These are phyloP conservation scores for Heliconius nattereri DNA, from an alignment of 1,140 invertebrate genomes.

Conservation along the genomic window DNA sequence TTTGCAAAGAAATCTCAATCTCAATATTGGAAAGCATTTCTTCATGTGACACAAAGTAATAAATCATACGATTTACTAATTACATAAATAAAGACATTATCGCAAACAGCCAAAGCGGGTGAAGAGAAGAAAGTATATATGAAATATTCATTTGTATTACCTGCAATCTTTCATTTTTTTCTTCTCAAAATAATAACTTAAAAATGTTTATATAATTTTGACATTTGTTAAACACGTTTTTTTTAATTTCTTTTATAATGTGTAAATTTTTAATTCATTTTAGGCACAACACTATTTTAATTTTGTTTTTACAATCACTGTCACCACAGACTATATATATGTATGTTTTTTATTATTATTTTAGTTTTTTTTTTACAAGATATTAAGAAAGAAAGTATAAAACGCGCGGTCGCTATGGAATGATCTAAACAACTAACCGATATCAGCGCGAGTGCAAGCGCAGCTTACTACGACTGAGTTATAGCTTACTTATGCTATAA, in stretches of 20 bases:
- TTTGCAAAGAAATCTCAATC: conserved; percentile 4
- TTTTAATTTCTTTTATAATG: neutral
- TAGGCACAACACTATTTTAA: conserved; percentile 6
- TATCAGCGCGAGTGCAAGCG: conserved; percentile 46
- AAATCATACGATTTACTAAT: conserved; percentile 28
- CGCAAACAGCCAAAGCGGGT: conserved; percentile 22
- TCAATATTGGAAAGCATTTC: conserved; percentile 16
- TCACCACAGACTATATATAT: neutral
- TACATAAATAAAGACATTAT: conserved; percentile 26
- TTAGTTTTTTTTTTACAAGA: neutral
- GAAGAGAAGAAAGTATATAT: conserved; percentile 41
- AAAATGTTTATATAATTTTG: neutral
- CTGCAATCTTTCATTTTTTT: conserved; percentile 47
- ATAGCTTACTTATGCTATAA: neutral
- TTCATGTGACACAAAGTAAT: conserved; percentile 19
- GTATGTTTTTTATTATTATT: neutral
- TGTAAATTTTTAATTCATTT: neutral
- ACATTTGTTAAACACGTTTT: conserved; percentile 16
- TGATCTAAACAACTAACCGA: conserved; percentile 63
- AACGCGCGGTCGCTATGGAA: conserved; percentile 46
- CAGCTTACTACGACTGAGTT: conserved; percentile 1
- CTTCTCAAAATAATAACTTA: conserved; percentile 1
- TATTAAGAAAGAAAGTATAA: neutral
- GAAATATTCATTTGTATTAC: conserved; percentile 43
- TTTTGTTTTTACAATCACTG: neutral